phyloP scores from a whole-genome alignment of 2,113 vertebrate species.

The Labeo rohita region DNA sequence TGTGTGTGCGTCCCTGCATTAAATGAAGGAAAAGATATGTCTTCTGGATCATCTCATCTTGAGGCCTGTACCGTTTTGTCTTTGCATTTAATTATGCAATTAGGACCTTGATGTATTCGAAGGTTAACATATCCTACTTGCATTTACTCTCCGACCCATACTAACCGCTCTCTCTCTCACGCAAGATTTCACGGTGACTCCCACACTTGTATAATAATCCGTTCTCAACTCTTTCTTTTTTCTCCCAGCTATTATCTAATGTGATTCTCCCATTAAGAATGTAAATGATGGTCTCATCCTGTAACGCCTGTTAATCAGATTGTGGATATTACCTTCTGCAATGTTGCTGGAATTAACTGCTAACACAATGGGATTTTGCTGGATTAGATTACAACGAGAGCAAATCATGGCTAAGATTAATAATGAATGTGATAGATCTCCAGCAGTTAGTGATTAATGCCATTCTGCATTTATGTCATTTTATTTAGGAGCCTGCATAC shows the following conservation, averaged over 20 bases:
- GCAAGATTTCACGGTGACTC: slow-evolving; percentile 1
- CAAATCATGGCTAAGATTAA: slow-evolving; percentile 58
- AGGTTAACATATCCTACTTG: not conserved
- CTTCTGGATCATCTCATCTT: slow-evolving; percentile 12
- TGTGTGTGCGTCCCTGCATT: not conserved
- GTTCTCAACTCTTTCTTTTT: slow-evolving; percentile 67
- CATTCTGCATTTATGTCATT: slow-evolving; percentile 34
- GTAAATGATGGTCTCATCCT: slow-evolving; percentile 62
- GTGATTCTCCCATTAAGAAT: slow-evolving; percentile 68
- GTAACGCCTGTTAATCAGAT: slow-evolving; percentile 70
- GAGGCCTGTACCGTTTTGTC: not conserved
- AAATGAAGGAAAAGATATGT: not conserved
- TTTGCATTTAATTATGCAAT: slow-evolving; percentile 63
- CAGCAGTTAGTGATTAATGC: slow-evolving; percentile 72
- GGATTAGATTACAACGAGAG: slow-evolving; percentile 71
- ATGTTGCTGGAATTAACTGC: slow-evolving; percentile 74
- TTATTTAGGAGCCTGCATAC: not conserved
- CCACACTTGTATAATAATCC: slow-evolving; percentile 23
- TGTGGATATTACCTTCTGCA: slow-evolving; percentile 72
- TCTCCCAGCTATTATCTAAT: slow-evolving; percentile 67
- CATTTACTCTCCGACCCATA: not conserved
- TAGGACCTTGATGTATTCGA: not conserved
- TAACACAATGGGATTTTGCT: slow-evolving; percentile 73
- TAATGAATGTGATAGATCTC: slow-evolving; percentile 76
- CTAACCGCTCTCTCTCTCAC: not conserved